phyloP scores from a whole-genome alignment of 2,113 vertebrate genomes.

The Muntiacus reevesi region DNA sequence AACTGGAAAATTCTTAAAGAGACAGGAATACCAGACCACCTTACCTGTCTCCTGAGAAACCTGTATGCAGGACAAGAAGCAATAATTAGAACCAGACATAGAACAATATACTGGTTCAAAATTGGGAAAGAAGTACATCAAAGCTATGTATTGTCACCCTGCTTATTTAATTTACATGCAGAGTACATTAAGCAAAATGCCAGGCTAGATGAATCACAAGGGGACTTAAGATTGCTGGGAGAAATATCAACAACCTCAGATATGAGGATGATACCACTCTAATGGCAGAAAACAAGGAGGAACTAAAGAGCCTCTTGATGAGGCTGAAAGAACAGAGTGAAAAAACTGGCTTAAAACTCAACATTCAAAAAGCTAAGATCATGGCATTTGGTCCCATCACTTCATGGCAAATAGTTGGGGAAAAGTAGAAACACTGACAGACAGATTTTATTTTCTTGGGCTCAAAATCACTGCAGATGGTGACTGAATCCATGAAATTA shows the following conservation, averaged over 20 bases:
- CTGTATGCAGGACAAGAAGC: background rate
- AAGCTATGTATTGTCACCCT: background rate
- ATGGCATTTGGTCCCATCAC: background rate
- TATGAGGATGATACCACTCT: background rate
- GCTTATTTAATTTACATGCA: background rate
- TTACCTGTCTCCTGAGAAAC: background rate
- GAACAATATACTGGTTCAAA: background rate
- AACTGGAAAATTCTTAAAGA: background rate
- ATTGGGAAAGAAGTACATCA: background rate
- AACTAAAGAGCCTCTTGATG: background rate
- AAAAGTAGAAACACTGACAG: background rate
- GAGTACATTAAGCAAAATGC: background rate
- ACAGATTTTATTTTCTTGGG: background rate
- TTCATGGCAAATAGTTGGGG: background rate
- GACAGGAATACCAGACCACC: background rate
- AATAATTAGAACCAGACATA: background rate
- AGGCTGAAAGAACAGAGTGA: background rate
- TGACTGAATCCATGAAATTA: background rate
- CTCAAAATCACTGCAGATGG: background rate
- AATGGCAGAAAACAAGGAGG: background rate
- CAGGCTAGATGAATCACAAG: background rate
- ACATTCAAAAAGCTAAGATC: background rate
- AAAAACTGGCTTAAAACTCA: background rate
- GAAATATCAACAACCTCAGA: background rate
- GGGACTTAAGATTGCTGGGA: background rate